Percentiles rank a stretch among this genome's conserved stretches.
These are phyloP conservation scores for Cromileptes altivelis DNA, from an alignment of 2,113 vertebrate genomes.

Conservation along the genomic window DNA sequence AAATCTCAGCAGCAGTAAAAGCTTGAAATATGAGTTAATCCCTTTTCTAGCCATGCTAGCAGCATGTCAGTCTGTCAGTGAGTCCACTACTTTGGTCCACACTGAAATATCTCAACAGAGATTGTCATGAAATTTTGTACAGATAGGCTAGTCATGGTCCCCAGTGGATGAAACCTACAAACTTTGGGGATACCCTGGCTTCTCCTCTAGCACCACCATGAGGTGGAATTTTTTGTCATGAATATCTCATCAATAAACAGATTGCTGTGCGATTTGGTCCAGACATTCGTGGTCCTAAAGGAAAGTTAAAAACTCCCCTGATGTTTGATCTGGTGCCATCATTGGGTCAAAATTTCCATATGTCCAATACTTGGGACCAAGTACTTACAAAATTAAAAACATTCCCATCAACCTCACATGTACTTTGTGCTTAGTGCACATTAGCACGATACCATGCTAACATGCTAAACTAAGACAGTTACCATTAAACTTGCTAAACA, in stretches of 20 bases:
- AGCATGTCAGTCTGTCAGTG: not conserved
- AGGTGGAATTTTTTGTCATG: not conserved
- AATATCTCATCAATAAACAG: not conserved
- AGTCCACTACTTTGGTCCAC: not conserved
- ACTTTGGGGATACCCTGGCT: no score
- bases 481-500: no score
- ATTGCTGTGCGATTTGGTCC: not conserved
- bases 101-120: not conserved
- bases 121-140: not conserved
- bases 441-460: not conserved
- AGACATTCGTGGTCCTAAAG: not conserved
- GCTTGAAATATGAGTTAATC: not conserved
- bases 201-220: not conserved
- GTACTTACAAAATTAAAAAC: not conserved
- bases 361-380: no score
- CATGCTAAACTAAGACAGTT: no score
- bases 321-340: not conserved
- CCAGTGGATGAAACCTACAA: not conserved
- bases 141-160: not conserved
- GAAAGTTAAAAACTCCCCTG: not conserved
- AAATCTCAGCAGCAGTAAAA: no score
- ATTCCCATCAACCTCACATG: not conserved
- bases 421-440: not conserved
- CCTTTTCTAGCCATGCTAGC: not conserved
- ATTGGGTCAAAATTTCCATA: not conserved